These are phyloP conservation scores for Cuniculus paca DNA, from an alignment of 2,797 vertebrate genomes.

Conservation along the genomic window DNA sequence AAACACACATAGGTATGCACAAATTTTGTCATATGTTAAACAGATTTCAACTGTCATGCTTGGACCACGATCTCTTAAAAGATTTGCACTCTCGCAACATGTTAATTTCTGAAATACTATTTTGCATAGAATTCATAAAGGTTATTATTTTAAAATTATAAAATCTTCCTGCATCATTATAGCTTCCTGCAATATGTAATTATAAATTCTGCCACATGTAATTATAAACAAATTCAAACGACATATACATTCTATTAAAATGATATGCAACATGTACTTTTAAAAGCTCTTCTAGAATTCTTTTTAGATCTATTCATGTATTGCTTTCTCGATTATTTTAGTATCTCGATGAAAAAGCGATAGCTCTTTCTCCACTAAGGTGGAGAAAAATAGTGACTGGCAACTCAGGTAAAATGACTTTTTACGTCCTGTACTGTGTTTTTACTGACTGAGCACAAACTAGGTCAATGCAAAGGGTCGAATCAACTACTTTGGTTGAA, in stretches of 20 bases:
- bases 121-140: slow-evolving; percentile 26
- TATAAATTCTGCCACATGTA: background rate
- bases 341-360: background rate
- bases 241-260: slow-evolving; percentile 44
- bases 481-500: slow-evolving; percentile 48
- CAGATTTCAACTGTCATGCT: background rate
- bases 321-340: slow-evolving; percentile 30
- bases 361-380: background rate
- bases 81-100: background rate
- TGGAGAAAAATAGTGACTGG: background rate
- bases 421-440: background rate
- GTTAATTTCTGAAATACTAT: slow-evolving; percentile 45
- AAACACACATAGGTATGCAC: background rate
- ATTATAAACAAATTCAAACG: slow-evolving; percentile 42
- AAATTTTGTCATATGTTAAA: background rate
- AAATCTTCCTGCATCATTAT: background rate
- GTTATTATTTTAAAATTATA: slow-evolving; percentile 39
- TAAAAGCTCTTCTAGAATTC: background rate
- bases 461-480: background rate
- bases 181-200: background rate
- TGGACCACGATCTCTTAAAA: slow-evolving; percentile 37
- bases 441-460: background rate
- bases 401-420: background rate
- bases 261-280: background rate
- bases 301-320: background rate